Conservation (phyloP, 1,140 invertebrate genomes). For the Steinernema khuongi region DNA sequence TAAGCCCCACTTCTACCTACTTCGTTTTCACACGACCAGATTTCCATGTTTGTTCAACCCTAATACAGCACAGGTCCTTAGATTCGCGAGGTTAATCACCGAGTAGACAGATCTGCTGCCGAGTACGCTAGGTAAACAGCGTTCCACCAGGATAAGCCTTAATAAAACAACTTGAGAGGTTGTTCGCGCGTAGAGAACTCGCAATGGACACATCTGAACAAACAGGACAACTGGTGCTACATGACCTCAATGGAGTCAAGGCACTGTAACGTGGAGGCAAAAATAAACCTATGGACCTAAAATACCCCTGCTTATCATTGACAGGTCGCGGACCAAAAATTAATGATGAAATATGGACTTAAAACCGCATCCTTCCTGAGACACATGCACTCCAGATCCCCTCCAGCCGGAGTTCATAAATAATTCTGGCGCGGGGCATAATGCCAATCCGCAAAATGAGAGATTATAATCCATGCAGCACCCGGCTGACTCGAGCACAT, state of each 20-base stretch:
- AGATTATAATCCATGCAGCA: slow-evolving; percentile 6
- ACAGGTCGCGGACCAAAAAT: too few species aligned
- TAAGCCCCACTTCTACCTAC: not conserved
- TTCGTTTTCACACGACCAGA: too few species aligned
- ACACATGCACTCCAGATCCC: too few species aligned
- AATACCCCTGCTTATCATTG: too few species aligned
- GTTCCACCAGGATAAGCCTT: not conserved
- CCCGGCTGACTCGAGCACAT: too few species aligned
- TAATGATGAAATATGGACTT: too few species aligned
- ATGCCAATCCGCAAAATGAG: not conserved
- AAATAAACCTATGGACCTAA: too few species aligned
- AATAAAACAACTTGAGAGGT: slow-evolving; percentile 1
- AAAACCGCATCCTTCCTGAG: too few species aligned
- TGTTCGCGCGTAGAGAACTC: slow-evolving; percentile 7
- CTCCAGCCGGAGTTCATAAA: slow-evolving; percentile 3
- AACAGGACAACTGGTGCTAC: too few species aligned
- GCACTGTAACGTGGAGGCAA: too few species aligned
- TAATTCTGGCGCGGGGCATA: not conserved
- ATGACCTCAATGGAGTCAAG: too few species aligned
- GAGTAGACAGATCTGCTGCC: not conserved
- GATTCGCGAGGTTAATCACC: not conserved
- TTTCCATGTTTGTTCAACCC: not conserved
- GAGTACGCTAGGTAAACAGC: not conserved
- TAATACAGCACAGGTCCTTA: not conserved
- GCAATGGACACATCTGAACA: too few species aligned